Base-by-base conservation (phyloP, 2,797 vertebrate species). In the Cottoperca gobio region DNA sequence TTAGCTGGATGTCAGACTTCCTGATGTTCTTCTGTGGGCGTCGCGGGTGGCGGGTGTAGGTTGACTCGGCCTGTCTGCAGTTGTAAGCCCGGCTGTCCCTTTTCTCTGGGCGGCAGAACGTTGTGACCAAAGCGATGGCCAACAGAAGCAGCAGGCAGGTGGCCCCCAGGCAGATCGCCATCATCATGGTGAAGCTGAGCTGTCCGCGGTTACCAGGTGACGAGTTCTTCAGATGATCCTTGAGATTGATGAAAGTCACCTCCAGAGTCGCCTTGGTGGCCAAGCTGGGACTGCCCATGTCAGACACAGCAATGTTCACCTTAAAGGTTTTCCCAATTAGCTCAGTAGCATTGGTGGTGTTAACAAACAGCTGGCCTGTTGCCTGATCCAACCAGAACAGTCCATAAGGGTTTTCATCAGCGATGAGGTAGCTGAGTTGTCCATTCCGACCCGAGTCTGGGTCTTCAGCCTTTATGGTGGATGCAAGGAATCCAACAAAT, bases 1-100 rank as follows among this genome's bases (percentile, higher is more conserved):
- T 93, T 0, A 98, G 93, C 84, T 96, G 96, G 78, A 99, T 99
- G 49, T 99, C 98, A 0, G 97, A 89, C 89, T 99, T 99, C 76
- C 95, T 95, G 75, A 99, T 99, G 78, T 96, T 96, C 64, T 96
- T 96, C 87, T 96, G 97, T 0, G 97, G 98, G 23, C 97, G 96
- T 46, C 95, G 95, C 11, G 97, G 97, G 84, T 97, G 97, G 54
- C 95, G 92, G 53, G 95, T 93, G 83, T 94, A 98, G n/a, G 94
- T 95, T 0, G 96, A 97, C 83, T 99, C 97, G 0, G 97, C 98
- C 85, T 97, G 95, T 46, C 97, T 92, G 89, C 97, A 99, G 89
- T 99, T 99, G 91, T 99, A 99, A 12, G 97, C 97, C 57, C 82
- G 94, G 83, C 94, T 92, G 12, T 97, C 97, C 53, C 96, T 93